Evolutionary conservation across 2,888 invertebrate species (phyloP).

Genomic region (Cantharis nigra): DNA sequence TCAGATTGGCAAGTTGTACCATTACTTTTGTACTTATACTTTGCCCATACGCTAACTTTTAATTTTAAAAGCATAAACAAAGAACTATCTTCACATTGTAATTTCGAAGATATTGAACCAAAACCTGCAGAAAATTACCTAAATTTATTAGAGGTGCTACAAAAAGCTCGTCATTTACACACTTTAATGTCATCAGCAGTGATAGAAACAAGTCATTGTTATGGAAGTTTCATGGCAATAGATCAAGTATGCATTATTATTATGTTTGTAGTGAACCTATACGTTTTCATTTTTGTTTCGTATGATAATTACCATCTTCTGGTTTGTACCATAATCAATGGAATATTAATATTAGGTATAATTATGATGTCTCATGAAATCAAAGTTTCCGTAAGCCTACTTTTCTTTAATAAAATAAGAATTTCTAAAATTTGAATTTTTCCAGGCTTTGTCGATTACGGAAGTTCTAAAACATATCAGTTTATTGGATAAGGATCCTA

Average conservation of each 20-base stretch:
- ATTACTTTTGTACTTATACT: constrained; percentile 37
- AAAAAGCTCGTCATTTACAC: constrained; percentile 35
- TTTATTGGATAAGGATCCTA: constrained; percentile 24
- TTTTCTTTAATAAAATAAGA: neutral
- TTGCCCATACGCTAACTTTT: constrained; percentile 28
- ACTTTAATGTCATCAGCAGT: constrained; percentile 35
- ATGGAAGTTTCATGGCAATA: constrained; percentile 38
- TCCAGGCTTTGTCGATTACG: neutral
- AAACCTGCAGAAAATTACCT: constrained; percentile 16
- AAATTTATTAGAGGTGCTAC: constrained; percentile 26
- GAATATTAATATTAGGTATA: constrained; percentile 29
- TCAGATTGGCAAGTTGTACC: constrained; percentile 38
- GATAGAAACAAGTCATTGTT: constrained; percentile 34
- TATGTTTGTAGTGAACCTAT: constrained; percentile 37
- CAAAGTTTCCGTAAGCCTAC: constrained; percentile 29
- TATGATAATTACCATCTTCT: constrained; percentile 28
- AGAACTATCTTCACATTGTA: constrained; percentile 17
- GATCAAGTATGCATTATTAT: constrained; percentile 37
- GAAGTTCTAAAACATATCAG: neutral
- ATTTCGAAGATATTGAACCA: constrained; percentile 20
- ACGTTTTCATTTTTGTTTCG: constrained; percentile 24
- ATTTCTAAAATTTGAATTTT: neutral
- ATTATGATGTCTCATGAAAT: constrained; percentile 34
- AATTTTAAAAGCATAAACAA: constrained; percentile 34
- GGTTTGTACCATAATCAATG: constrained; percentile 32